These are phyloP conservation scores for Tenthredo mesomela DNA, from an alignment of 2,888 invertebrate genomes.

Conservation along the genomic window DNA sequence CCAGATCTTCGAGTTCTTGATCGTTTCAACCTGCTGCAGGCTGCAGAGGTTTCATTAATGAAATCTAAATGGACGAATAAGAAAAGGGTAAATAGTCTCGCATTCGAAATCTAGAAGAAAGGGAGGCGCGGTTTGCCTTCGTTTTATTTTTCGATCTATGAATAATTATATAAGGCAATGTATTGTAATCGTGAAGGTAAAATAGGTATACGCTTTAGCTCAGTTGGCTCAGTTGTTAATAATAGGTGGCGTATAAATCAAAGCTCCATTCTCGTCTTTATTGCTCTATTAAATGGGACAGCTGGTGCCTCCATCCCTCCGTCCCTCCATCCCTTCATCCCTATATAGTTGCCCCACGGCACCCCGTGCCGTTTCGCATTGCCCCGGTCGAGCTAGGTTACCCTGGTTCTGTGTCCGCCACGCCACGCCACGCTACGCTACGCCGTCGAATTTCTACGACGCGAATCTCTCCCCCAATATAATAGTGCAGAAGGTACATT, in stretches of 20 bases:
- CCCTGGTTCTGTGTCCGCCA: neutral
- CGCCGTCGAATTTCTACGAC: neutral
- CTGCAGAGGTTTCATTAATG: neutral
- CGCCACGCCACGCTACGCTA: neutral
- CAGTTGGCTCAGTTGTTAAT: slow-evolving; percentile 69
- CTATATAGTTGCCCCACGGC: neutral
- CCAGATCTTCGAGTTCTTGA: neutral
- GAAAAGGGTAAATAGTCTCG: neutral
- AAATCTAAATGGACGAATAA: neutral
- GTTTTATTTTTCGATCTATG: neutral
- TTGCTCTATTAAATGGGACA: slow-evolving; percentile 77
- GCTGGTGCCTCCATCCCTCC: slow-evolving; percentile 67
- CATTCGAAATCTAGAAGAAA: neutral
- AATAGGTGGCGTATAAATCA: slow-evolving; percentile 76
- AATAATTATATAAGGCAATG: neutral
- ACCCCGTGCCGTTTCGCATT: slow-evolving; percentile 43
- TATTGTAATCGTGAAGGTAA: neutral
- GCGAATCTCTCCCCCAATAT: slow-evolving; percentile 38
- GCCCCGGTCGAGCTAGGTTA: slow-evolving; percentile 2
- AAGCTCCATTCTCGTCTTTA: slow-evolving; percentile 76
- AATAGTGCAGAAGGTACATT: slow-evolving; percentile 51
- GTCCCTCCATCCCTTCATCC: neutral
- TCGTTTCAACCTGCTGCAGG: neutral
- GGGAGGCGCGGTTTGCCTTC: neutral
- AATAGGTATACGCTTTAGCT: slow-evolving; percentile 18